phyloP scores from a whole-genome alignment of 2,797 vertebrate species.

The Alcedo quadribrachys region DNA sequence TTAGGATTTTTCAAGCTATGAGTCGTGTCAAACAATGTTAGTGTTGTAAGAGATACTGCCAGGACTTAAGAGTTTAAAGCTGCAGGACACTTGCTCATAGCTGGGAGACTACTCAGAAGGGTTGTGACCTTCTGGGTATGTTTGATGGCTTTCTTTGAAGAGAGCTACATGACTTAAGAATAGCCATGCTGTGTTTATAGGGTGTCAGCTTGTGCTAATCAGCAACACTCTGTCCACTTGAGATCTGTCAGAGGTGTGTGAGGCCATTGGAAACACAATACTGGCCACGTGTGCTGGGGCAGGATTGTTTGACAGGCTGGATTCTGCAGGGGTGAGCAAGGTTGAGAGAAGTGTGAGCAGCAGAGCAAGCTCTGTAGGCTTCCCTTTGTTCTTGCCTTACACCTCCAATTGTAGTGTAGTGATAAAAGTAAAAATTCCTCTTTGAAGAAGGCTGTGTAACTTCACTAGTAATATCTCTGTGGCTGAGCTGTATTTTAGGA shows the following conservation, averaged over 20 bases:
- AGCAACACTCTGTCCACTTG: background rate
- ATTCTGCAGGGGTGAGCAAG: background rate
- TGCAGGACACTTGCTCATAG: background rate
- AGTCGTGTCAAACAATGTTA: background rate
- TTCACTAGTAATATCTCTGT: background rate
- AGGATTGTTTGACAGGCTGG: background rate
- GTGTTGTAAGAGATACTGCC: background rate
- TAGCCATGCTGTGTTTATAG: background rate
- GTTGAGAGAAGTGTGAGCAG: background rate
- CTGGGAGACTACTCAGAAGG: background rate
- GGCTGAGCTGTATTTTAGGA: background rate
- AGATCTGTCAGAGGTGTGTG: background rate
- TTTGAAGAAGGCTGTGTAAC: background rate
- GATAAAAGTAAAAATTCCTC: background rate
- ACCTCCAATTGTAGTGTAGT: fast-evolving
- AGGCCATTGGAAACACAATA: background rate
- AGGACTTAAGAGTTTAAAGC: background rate
- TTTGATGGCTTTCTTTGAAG: background rate
- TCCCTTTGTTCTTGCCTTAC: background rate
- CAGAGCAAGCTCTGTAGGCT: background rate
- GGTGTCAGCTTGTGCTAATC: background rate
- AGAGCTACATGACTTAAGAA: background rate
- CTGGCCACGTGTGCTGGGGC: fast-evolving
- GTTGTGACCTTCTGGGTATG: constrained; percentile 2
- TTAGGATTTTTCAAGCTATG: background rate